Evolutionary conservation across 2,113 vertebrate species (phyloP), one percentile per base, ranked within the genome.

Genomic region (Chaetura pelagica): DNA sequence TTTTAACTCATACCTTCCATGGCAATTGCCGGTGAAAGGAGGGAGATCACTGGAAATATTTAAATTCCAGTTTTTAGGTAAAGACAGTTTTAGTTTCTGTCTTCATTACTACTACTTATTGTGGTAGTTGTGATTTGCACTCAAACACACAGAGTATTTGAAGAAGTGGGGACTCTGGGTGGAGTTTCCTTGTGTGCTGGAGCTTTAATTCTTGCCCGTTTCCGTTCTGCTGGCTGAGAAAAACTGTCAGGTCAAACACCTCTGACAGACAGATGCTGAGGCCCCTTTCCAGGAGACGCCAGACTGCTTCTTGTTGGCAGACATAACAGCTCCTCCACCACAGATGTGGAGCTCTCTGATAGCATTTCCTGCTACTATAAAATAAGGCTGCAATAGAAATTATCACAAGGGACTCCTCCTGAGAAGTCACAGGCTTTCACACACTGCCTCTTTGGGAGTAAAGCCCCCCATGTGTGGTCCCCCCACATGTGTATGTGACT

Each of bases 401-500:
- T 3, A 24, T 13, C 27, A 5, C 19, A 69, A 57, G 15, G 32
- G 9, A 22, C 29, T 48, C 35, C 32, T 67, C 76, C 61, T 30
- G 77, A 52, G 35, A 35, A 35, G 16, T 20, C 75, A 75, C 67
- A 52, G 42, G 21, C 40, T 52, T n/a, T 42, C 40, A 42, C 14
- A 12, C 14, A 42, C 40, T 42, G 40, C 40, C 40, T 42, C 40
- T 42, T 42, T 12, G 14, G 40, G 40, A 42, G 40, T 42, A 62
- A 69, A 71, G 10, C 13, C 19, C 19, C 21, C 48, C 24, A 4
- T 1, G 2, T 6, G 3, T 0, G 9, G 20, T 22, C 55, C 29
- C 61, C 19, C 1, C 1, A 6, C 46, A 1, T 6, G 5, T 1
- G 1, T 3, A 1, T 3, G 30, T 22, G 48, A 61, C 40, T 55